Percentiles rank a stretch among this genome's conserved stretches.
These are phyloP conservation scores for Astropecten irregularis DNA, from an alignment of 53 echinoderm and acorn worm species.

Conservation along the genomic window DNA sequence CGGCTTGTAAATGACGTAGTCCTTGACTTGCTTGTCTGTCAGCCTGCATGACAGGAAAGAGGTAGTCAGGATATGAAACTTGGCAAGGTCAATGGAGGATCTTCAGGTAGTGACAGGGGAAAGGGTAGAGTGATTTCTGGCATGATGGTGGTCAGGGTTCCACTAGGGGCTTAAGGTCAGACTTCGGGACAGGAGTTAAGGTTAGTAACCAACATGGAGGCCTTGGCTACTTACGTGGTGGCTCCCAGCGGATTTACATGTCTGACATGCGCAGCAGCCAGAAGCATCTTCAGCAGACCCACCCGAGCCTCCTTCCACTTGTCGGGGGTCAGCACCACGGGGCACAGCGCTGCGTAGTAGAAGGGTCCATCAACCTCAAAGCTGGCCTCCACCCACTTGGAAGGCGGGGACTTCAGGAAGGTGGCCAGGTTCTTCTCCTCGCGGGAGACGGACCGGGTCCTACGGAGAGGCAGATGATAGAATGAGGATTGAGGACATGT, in stretches of 20 bases:
- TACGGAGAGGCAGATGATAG: slow-evolving; percentile 28
- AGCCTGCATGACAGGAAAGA: slow-evolving; percentile 62
- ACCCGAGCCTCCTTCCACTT: slow-evolving; percentile 87
- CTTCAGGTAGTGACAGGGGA: too few relatives aligned
- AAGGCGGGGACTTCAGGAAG: slow-evolving; percentile 77
- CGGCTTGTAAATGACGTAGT: slow-evolving; percentile 84
- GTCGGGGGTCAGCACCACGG: slow-evolving; percentile 72
- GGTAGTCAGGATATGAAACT: too few relatives aligned
- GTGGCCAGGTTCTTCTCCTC: slow-evolving; percentile 90
- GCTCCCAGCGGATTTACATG: slow-evolving; percentile 74
- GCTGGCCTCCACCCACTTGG: slow-evolving; percentile 91
- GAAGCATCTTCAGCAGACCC: slow-evolving; percentile 66
- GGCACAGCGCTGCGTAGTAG: slow-evolving; percentile 77
- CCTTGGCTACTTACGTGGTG: slow-evolving; percentile 75
- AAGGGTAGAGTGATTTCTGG: too few relatives aligned
- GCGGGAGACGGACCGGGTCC: slow-evolving; percentile 92
- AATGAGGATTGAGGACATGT: too few relatives aligned
- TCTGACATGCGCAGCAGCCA: slow-evolving; percentile 79
- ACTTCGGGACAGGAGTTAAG: too few relatives aligned
- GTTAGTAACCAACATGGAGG: too few relatives aligned
- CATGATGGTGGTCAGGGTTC: too few relatives aligned
- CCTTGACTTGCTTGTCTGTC: slow-evolving; percentile 87
- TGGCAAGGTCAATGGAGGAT: too few relatives aligned
- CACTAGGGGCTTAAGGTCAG: too few relatives aligned
- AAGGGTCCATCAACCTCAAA: slow-evolving; percentile 94